Conservation (phyloP, 2,113 vertebrate species). For the Callopanchax toddi region DNA sequence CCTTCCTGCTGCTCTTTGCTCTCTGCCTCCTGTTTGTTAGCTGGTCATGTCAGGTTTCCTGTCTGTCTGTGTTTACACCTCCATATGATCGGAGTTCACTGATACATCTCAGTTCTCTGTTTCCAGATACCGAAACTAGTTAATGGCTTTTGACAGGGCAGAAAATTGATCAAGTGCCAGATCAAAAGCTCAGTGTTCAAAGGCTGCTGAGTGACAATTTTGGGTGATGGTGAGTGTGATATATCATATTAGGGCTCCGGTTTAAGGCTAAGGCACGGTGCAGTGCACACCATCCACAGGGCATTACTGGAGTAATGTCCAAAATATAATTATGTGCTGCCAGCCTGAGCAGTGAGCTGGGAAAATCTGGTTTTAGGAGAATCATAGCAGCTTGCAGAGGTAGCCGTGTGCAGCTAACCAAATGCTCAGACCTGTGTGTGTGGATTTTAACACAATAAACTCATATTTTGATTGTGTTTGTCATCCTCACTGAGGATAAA, state of each 20-base stretch:
- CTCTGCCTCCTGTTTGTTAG: conserved; percentile 10
- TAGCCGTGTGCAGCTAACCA: neutral
- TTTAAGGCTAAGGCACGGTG: conserved; percentile 5
- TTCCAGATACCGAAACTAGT: conserved; percentile 37
- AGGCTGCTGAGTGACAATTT: conserved; percentile 52
- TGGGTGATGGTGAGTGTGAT: conserved; percentile 27
- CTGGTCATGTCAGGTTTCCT: conserved; percentile 23
- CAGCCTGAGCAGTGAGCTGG: neutral
- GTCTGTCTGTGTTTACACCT: conserved; percentile 42
- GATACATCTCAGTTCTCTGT: conserved; percentile 32
- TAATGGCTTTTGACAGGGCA: conserved; percentile 73
- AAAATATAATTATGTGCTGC: conserved; percentile 28
- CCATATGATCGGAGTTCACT: conserved; percentile 43
- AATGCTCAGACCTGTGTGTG: conserved; percentile 4
- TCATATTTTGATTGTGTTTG: neutral
- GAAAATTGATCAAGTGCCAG: conserved; percentile 70
- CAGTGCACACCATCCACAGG: conserved; percentile 24
- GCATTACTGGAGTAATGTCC: conserved; percentile 26
- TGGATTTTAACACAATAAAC: neutral
- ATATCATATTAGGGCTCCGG: conserved; percentile 43
- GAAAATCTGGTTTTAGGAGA: conserved; percentile 18
- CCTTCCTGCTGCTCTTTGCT: neutral
- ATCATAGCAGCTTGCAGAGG: conserved; percentile 5
- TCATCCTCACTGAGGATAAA: neutral
- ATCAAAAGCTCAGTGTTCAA: conserved; percentile 48